Percentiles rank a stretch among this genome's conserved stretches.
Conservation (phyloP, 2,797 vertebrate species). For the Sebastes matsubarae region DNA sequence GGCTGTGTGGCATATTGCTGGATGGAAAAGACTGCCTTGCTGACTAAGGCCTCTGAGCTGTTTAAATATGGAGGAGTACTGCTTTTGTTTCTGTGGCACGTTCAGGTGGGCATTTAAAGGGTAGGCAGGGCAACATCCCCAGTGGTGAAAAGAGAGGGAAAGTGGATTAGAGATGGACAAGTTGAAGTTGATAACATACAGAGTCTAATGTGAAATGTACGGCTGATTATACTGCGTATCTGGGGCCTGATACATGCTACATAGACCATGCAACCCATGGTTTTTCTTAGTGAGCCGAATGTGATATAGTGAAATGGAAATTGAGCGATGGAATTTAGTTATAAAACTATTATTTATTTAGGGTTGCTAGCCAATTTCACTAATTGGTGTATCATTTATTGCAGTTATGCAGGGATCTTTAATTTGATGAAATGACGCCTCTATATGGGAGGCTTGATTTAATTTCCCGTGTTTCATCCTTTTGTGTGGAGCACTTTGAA, state of each 20-base stretch:
- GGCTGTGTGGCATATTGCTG: constrained; percentile 53
- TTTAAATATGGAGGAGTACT: constrained; percentile 37
- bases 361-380: neutral
- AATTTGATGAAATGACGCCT: neutral
- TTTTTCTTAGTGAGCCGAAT: neutral
- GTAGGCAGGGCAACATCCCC: neutral
- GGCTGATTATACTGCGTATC: neutral
- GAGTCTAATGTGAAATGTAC: neutral
- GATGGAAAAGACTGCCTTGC: constrained; percentile 41
- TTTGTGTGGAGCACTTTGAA: neutral
- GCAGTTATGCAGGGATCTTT: neutral
- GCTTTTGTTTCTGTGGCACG: constrained; percentile 7
- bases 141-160: neutral
- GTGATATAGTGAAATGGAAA: neutral
- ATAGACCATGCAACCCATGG: neutral
- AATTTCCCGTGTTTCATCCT: neutral
- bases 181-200: neutral
- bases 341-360: neutral
- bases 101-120: constrained; percentile 16
- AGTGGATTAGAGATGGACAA: neutral
- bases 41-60: constrained; percentile 32
- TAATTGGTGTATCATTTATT: neutral
- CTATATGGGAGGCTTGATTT: neutral
- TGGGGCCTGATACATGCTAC: neutral
- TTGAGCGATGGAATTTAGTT: neutral